These are phyloP conservation scores for Acanthosepion pharaonis DNA, from an alignment of 2,888 invertebrate genomes.

Conservation along the genomic window DNA sequence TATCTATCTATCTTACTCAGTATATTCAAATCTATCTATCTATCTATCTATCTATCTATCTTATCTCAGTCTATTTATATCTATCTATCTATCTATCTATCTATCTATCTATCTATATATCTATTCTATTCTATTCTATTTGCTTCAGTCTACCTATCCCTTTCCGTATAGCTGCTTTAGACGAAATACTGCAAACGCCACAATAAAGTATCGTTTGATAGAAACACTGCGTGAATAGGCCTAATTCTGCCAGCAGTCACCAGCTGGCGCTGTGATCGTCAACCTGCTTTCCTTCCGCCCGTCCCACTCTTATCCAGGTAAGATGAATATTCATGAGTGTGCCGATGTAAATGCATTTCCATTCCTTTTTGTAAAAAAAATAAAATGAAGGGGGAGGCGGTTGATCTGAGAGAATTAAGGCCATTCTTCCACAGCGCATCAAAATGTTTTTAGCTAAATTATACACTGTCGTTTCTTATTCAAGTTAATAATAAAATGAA, in stretches of 20 bases:
- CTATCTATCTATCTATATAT: too few species aligned
- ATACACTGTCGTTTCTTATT: neutral
- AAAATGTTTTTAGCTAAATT: conserved; percentile 24
- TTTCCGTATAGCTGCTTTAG: neutral
- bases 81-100: too few species aligned
- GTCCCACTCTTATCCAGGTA: neutral
- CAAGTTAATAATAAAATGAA: too few species aligned
- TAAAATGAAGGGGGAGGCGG: neutral
- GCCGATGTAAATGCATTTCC: neutral
- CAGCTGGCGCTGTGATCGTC: neutral
- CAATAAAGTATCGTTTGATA: neutral
- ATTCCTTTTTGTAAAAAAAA: neutral
- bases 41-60: too few species aligned
- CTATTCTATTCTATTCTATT: too few species aligned
- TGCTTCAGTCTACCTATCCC: too few species aligned
- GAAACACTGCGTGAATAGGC: neutral
- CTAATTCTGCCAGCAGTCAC: neutral
- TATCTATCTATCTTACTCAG: too few species aligned
- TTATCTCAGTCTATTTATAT: too few species aligned
- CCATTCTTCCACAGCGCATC: neutral
- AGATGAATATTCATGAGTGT: neutral
- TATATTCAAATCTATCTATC: too few species aligned
- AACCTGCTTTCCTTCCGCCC: too few species aligned
- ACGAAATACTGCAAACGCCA: neutral
- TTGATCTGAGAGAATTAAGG: neutral